Percentiles rank a stretch among this genome's conserved stretches.
These are phyloP conservation scores for Rhinatrema bivittatum DNA, from an alignment of 2,797 vertebrate genomes.

Conservation along the genomic window DNA sequence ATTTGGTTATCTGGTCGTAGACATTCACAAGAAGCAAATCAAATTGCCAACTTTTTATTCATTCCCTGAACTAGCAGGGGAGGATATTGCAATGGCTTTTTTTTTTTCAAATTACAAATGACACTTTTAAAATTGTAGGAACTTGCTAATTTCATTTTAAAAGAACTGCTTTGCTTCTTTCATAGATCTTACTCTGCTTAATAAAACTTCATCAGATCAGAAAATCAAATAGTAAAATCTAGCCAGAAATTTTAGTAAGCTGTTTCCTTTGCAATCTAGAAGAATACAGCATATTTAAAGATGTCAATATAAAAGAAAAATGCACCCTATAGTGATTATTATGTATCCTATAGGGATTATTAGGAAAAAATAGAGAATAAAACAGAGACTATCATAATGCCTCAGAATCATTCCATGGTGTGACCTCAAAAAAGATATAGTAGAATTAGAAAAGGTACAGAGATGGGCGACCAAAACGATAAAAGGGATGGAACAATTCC, in stretches of 20 bases:
- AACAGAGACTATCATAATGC: no score
- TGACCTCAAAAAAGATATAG: no score
- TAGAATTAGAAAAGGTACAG: no score
- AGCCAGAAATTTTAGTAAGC: conserved; percentile 31
- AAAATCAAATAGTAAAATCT: conserved; percentile 21
- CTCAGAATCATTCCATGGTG: no score
- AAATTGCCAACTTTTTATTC: conserved; percentile 44
- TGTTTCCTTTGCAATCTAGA: conserved; percentile 30
- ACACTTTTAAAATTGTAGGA: conserved; percentile 54
- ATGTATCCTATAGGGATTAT: no score
- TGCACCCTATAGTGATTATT: no score
- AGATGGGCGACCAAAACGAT: no score
- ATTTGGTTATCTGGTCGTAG: conserved; percentile 48
- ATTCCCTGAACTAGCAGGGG: conserved; percentile 43
- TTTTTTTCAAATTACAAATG: conserved; percentile 59
- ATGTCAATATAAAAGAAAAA: conserved; percentile 30
- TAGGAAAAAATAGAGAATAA: no score
- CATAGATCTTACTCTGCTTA: conserved; percentile 42
- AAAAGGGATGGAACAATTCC: no score
- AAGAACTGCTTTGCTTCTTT: conserved; percentile 31
- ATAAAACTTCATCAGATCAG: no score
- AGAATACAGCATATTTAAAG: conserved; percentile 31
- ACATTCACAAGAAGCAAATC: conserved; percentile 45
- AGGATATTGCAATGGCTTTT: conserved; percentile 37
- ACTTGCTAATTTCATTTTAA: conserved; percentile 54